Evolutionary conservation across 2,113 vertebrate genomes (phyloP), one percentile per base, ranked within the genome.

Genomic region (Cynoglossus semilaevis): DNA sequence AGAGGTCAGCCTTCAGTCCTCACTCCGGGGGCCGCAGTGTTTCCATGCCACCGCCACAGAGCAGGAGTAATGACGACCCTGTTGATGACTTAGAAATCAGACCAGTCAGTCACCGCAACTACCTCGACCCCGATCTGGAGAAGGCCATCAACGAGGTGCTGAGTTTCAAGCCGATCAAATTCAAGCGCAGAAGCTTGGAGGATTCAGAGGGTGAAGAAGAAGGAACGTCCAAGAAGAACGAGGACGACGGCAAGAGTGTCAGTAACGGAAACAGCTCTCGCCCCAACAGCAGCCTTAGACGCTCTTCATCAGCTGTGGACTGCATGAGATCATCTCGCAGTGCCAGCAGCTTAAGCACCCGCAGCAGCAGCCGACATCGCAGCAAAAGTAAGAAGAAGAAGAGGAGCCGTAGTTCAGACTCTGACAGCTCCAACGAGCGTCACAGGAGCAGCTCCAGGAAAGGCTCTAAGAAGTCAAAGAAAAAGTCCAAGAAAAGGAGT

Each of bases 101-200:
- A 52, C 78, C 94, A 0, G 90, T 86, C 37, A 84, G 89, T 35
- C 95, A 92, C 42, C 92, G 84, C 54, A 94, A 90, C 81, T 98
- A 94, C 85, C 90, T 99, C 0, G 95, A 99, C 80, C 95, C 96
- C 0, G 95, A 95, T 73, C 86, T 98, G 75, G 96, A 99, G 73
- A 94, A 94, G 0, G 95, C 96, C 57, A 98, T 99, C 82, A 93
- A 92, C 1, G 96, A 99, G 77, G 96, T 99, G 17, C 79, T 99
- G 72, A 98, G 88, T 81, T 98, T 95, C 84, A 94, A 94, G 79
- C 93, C 94, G 0, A 84, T 85, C 61, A 73, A 86, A 14, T 92
- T 92, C 50, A 92, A 93, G 81, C 88, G 91, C 54, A 91, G 83
- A 48, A 92, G 93, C 72, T 85, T 92, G 51, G 94, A 92, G 42